phyloP scores from a whole-genome alignment of 2,888 invertebrate genomes.

The Diploptera punctata region DNA sequence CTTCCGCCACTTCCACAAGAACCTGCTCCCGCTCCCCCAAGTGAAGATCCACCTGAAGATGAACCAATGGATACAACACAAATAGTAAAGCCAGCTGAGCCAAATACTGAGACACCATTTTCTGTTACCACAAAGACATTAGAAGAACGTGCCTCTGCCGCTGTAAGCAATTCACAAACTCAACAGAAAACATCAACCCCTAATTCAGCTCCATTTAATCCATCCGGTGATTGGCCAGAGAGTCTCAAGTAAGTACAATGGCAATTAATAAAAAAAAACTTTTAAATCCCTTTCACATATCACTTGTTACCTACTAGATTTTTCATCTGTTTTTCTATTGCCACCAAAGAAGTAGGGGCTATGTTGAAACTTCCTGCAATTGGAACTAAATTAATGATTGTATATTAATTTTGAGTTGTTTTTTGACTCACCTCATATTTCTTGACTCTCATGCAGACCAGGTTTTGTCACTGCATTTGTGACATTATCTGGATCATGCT shows the following conservation, averaged over 20 bases:
- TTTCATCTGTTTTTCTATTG: no score
- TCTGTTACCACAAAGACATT: slow-evolving; percentile 18
- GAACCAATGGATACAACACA: not conserved
- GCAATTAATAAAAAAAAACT: no score
- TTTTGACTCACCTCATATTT: no score
- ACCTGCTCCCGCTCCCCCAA: slow-evolving; percentile 61
- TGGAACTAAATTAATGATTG: no score
- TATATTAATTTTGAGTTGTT: no score
- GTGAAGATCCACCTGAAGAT: slow-evolving; percentile 46
- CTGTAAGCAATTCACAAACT: slow-evolving; percentile 5
- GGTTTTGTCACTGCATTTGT: no score
- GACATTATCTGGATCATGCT: no score
- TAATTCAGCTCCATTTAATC: slow-evolving; percentile 45
- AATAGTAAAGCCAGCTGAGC: not conserved
- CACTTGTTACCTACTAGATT: no score
- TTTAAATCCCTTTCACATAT: no score
- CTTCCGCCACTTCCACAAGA: slow-evolving; percentile 56
- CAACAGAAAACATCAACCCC: slow-evolving; percentile 49
- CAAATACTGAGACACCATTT: not conserved
- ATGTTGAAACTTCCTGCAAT: no score
- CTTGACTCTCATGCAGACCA: no score
- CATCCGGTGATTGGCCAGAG: slow-evolving; percentile 78
- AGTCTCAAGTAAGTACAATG: slow-evolving; percentile 66
- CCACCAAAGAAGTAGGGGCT: no score
- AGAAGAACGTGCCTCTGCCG: slow-evolving; percentile 30